Percentiles rank a stretch among this genome's conserved stretches.
Conservation (phyloP, 2,888 invertebrate species). For the Drosophila subsilvestris region DNA sequence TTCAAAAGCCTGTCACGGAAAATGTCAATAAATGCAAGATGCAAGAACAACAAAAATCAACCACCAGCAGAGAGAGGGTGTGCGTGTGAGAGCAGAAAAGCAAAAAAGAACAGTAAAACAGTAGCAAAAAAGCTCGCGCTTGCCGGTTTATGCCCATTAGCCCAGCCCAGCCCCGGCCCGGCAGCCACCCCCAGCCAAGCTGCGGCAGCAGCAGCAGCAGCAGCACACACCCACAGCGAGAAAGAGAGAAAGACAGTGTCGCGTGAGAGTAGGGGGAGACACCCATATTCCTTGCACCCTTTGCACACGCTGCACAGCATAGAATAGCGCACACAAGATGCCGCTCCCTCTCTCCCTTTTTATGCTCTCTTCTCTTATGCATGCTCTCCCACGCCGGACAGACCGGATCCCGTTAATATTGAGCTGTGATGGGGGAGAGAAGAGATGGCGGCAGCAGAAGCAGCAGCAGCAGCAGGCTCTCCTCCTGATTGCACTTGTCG, state of each 20-base stretch:
- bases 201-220: slow-evolving; percentile 15
- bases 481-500: slow-evolving; percentile 49
- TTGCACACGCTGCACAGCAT: slow-evolving; percentile 19
- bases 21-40: slow-evolving; percentile 76
- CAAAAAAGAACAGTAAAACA: slow-evolving; percentile 30
- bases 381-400: slow-evolving; percentile 37
- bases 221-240: slow-evolving; percentile 19
- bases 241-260: slow-evolving; percentile 19
- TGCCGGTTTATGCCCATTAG: slow-evolving; percentile 26
- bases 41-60: slow-evolving; percentile 53
- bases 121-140: slow-evolving; percentile 34
- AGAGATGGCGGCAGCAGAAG: background rate
- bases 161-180: background rate
- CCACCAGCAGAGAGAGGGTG: slow-evolving; percentile 62
- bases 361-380: slow-evolving; percentile 3
- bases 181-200: slow-evolving; percentile 49
- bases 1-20: slow-evolving; percentile 23
- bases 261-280: background rate
- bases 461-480: slow-evolving; percentile 42
- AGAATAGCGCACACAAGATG: slow-evolving; percentile 22
- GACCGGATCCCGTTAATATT: slow-evolving; percentile 40
- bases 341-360: slow-evolving; percentile 29
- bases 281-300: slow-evolving; percentile 45
- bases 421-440: background rate
- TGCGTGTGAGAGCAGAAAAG: slow-evolving; percentile 14